A percentile compares a stretch with the other conserved stretches of the same genome.
Evolutionary conservation across 2,797 vertebrate genomes (phyloP).

Genomic region (Epinephelus awoara): DNA sequence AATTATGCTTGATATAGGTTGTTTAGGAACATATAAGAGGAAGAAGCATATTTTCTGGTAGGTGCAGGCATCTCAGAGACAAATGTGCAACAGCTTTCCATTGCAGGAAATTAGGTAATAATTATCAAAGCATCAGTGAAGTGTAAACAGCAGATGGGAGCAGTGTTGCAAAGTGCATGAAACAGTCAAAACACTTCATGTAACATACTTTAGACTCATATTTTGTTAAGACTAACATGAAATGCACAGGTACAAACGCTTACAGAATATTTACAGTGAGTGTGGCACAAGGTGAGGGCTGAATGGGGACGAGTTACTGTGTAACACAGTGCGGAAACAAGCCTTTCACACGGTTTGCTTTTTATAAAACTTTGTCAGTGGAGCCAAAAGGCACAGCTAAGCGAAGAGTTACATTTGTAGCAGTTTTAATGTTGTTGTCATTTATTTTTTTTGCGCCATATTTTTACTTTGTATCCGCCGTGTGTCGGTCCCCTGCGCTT

Average conservation of each 20-base stretch:
- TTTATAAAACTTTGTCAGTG: neutral
- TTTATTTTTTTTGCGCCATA: neutral
- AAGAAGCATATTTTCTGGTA: neutral
- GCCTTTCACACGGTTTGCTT: conserved; percentile 10
- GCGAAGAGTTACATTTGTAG: neutral
- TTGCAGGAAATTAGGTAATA: neutral
- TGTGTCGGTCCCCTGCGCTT: neutral
- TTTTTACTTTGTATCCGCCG: neutral
- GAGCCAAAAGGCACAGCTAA: conserved; percentile 12
- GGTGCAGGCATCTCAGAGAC: neutral
- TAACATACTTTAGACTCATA: too few species aligned
- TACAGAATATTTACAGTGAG: neutral
- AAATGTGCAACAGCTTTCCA: neutral
- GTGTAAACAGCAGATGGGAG: neutral
- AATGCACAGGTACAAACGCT: neutral
- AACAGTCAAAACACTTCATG: neutral
- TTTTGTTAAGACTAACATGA: neutral
- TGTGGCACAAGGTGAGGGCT: neutral
- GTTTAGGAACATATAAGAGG: neutral
- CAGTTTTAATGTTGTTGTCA: fast-evolving
- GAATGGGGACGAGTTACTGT: conserved; percentile 76
- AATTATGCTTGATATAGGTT: neutral
- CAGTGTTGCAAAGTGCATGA: neutral
- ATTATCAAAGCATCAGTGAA: neutral
- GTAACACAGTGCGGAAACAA: conserved; percentile 85